Base-by-base conservation (phyloP, 2,888 invertebrate species). In the Apocheima hispidaria region DNA sequence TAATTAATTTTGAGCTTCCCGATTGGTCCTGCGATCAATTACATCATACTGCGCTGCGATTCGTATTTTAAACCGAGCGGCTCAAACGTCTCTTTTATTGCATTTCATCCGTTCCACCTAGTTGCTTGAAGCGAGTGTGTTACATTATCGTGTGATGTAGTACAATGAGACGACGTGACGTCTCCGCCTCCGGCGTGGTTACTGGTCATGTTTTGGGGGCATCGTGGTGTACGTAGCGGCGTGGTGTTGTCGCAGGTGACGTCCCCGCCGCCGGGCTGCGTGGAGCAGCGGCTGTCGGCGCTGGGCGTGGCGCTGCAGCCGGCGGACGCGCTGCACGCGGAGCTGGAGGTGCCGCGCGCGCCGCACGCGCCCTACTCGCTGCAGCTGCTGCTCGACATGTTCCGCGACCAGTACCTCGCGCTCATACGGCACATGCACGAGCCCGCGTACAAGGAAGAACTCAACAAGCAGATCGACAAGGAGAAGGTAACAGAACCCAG, bases 191-290 rank as follows among this genome's bases (percentile, higher is more conserved):
- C 10, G 30, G 30, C 30, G 30, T 30, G 30, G 30, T n/a, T n/a
- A n/a, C 14, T n/a, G 28, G 14, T 2, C 14, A 14, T 14, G 14
- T 14, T 14, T 1, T 5, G 14, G 2, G 9, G 10, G 6, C 26
- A 3, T 5, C n/a, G 33, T 35, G 35, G 35, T 35, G 6, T 14
- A 35, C n/a, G 4, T 14, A 35, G 14, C 5, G 4, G 35, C 4
- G 4, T n/a, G 4, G 35, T n/a, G 4, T 14, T 1, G n/a, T 0
- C 12, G 12, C 75, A 92, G 92, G 90, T 89, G 83, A 93, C 96
- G 67, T 97, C 97, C 36, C 97, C 98, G 28, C 98, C 98, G 46
- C 98, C 97, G 9, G 98, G 98, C 54, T 97, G 97, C 83, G 97
- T 98, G 60, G 98, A 97, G 86, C 98, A 98, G 83, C 97, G 98